Conservation (phyloP, 2,888 invertebrate genomes). For the Lasioglossum villosulum region DNA sequence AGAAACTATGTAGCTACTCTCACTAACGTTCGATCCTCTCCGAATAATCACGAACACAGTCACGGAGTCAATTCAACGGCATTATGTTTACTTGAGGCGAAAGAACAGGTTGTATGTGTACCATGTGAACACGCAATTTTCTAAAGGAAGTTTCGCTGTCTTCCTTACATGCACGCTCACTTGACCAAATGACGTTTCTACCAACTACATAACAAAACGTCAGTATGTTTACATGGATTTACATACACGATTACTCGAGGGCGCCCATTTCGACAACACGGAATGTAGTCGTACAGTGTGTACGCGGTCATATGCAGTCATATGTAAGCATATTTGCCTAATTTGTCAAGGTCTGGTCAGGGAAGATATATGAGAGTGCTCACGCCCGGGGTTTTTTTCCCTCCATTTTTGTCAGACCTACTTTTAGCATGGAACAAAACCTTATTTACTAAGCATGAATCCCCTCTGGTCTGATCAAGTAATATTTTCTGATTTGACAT, state of each 20-base stretch:
- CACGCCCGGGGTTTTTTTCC: too few relatives aligned
- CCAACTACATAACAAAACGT: slow-evolving; percentile 46
- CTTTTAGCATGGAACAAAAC: too few relatives aligned
- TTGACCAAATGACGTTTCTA: slow-evolving; percentile 42
- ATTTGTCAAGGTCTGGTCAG: too few relatives aligned
- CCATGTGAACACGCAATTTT: neutral
- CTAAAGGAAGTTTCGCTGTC: slow-evolving; percentile 3
- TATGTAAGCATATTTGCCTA: neutral
- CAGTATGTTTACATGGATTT: slow-evolving; percentile 28
- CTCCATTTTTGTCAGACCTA: too few relatives aligned
- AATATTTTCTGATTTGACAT: neutral
- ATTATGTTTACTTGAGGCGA: neutral
- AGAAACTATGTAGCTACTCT: slow-evolving; percentile 14
- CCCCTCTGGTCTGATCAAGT: neutral
- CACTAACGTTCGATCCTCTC: slow-evolving; percentile 5
- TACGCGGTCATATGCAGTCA: neutral
- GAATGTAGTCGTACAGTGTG: neutral
- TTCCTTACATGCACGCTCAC: neutral
- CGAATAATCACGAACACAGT: neutral
- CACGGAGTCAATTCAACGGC: neutral
- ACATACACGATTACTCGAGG: slow-evolving; percentile 33
- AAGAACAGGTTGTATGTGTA: neutral
- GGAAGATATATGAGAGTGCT: too few relatives aligned
- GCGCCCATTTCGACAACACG: slow-evolving; percentile 28
- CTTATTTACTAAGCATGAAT: too few relatives aligned